phyloP scores from a whole-genome alignment of 2,113 vertebrate species.

The Ptyas mucosa region DNA sequence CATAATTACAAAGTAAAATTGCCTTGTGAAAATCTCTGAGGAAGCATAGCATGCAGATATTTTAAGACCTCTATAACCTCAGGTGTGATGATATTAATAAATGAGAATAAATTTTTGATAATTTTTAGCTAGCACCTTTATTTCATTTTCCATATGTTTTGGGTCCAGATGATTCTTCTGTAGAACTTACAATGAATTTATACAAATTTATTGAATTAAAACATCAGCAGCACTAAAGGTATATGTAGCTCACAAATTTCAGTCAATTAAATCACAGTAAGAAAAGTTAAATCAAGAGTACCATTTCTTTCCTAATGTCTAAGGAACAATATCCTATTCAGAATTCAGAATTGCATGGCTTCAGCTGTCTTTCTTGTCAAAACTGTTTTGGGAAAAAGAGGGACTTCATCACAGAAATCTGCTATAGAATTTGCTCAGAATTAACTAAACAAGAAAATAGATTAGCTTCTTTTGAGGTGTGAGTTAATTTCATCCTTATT shows the following conservation, averaged over 20 bases:
- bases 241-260: constrained; percentile 6
- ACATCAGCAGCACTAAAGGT: constrained; percentile 23
- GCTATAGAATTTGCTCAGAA: constrained; percentile 32
- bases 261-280: constrained; percentile 20
- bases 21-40: not conserved
- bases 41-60: not conserved
- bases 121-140: not conserved
- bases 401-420: not conserved
- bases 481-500: constrained; percentile 63
- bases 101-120: not conserved
- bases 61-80: not conserved
- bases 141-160: not conserved
- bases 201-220: not conserved
- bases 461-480: constrained; percentile 35
- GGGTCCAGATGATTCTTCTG: not conserved
- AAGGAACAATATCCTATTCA: constrained; percentile 18
- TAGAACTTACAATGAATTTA: not conserved
- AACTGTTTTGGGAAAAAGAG: not conserved
- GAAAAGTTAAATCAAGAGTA: constrained; percentile 13
- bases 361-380: constrained; percentile 31
- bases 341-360: constrained; percentile 10
- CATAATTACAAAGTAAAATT: not conserved
- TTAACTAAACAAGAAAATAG: constrained; percentile 46
- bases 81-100: not conserved
- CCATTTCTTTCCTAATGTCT: constrained; percentile 5